Evolutionary conservation across 1,140 invertebrate genomes (phyloP).

Genomic region (Musca vetustissima): DNA sequence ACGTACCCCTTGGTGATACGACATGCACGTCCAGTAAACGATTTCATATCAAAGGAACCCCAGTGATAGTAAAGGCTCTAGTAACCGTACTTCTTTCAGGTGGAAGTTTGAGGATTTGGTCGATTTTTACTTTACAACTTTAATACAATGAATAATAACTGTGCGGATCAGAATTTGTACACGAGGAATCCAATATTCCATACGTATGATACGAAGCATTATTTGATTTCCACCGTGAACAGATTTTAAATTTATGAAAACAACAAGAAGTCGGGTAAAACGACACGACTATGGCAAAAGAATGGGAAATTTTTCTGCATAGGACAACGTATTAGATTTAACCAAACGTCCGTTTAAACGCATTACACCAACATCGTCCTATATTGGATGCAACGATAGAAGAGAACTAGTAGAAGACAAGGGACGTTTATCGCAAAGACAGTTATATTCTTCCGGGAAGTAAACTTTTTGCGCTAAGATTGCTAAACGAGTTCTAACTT

Average conservation of each 20-base stretch:
- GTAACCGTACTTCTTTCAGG: too few relatives aligned
- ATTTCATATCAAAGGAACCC: too few relatives aligned
- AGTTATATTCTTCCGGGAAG: background rate
- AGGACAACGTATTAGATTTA: background rate
- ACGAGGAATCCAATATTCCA: constrained; percentile 27
- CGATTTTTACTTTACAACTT: too few relatives aligned
- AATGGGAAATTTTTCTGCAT: background rate
- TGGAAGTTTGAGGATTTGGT: too few relatives aligned
- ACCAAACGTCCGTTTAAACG: background rate
- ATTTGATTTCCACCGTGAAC: constrained; percentile 13
- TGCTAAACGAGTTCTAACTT: constrained; percentile 41
- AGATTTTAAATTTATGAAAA: background rate
- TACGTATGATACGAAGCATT: too few relatives aligned
- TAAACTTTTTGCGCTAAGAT: background rate
- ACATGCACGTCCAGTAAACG: too few relatives aligned
- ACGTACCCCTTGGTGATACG: too few relatives aligned
- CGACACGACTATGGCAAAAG: background rate
- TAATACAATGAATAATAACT: too few relatives aligned
- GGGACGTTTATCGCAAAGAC: background rate
- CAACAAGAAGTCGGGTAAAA: constrained; percentile 37
- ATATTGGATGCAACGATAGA: background rate
- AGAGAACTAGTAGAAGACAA: background rate
- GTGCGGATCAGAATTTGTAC: too few relatives aligned
- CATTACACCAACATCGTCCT: constrained; percentile 21
- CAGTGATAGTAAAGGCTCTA: too few relatives aligned